These are phyloP conservation scores for Phaenicophaeus curvirostris DNA, from an alignment of 2,797 vertebrate species.

Conservation along the genomic window DNA sequence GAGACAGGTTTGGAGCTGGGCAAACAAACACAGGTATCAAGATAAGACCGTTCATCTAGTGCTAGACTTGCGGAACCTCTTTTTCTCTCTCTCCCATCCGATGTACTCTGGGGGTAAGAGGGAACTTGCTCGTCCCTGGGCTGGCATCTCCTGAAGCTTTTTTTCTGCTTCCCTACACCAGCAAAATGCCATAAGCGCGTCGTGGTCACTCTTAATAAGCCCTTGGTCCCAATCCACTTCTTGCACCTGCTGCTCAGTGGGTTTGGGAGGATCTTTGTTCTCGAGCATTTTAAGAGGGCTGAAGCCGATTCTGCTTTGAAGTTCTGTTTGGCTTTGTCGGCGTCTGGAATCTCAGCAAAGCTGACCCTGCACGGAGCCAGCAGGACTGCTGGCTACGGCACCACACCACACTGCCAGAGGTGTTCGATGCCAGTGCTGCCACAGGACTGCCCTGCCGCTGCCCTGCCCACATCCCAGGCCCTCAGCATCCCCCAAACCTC, in stretches of 20 bases:
- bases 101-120: accelerated
- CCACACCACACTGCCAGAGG: not conserved
- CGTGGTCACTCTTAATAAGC: not conserved
- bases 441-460: not conserved
- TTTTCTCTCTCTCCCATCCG: not conserved
- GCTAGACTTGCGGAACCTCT: not conserved
- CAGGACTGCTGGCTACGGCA: not conserved
- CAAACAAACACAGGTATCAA: slow-evolving; percentile 23
- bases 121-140: not conserved
- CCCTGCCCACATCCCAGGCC: not conserved
- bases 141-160: not conserved
- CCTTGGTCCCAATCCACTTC: not conserved
- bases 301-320: slow-evolving; percentile 23
- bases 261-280: slow-evolving; percentile 19
- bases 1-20: slow-evolving; percentile 40
- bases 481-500: not conserved
- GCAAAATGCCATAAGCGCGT: not conserved
- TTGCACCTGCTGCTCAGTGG: slow-evolving; percentile 18
- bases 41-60: slow-evolving; percentile 46
- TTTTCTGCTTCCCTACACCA: slow-evolving; percentile 2
- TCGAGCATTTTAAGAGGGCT: not conserved
- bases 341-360: not conserved
- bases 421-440: accelerated
- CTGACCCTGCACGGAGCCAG: not conserved
- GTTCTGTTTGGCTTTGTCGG: not conserved